These are phyloP conservation scores for Mechanitis mazaeus DNA, from an alignment of 2,888 invertebrate species.

Conservation along the genomic window DNA sequence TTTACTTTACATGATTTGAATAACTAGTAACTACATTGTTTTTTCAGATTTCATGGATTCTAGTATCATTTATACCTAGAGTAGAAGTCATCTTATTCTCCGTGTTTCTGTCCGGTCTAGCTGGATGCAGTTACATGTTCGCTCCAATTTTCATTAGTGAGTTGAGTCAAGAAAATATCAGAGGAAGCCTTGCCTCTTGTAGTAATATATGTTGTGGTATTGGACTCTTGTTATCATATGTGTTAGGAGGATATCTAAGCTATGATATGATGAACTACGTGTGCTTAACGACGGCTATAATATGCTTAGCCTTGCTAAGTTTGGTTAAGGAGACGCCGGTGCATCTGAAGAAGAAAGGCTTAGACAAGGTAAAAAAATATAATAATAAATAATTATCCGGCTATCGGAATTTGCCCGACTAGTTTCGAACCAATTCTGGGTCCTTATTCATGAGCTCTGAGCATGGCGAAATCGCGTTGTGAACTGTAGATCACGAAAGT, in stretches of 20 bases:
- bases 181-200: slow-evolving; percentile 38
- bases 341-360: slow-evolving; percentile 37
- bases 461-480: too few relatives aligned
- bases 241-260: slow-evolving; percentile 46
- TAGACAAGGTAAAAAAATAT: slow-evolving; percentile 39
- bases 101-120: slow-evolving; percentile 49
- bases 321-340: slow-evolving; percentile 47
- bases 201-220: slow-evolving; percentile 36
- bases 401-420: neutral
- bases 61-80: slow-evolving; percentile 40
- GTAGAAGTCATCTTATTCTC: slow-evolving; percentile 49
- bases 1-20: too few relatives aligned
- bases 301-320: slow-evolving; percentile 36
- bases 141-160: slow-evolving; percentile 42
- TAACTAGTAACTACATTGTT: neutral
- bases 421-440: too few relatives aligned
- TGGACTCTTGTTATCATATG: slow-evolving; percentile 38
- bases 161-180: slow-evolving; percentile 38
- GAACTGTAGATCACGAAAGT: too few relatives aligned
- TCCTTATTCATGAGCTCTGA: too few relatives aligned
- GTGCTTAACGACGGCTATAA: slow-evolving; percentile 38
- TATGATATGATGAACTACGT: slow-evolving; percentile 49
- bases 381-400: neutral
- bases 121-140: slow-evolving; percentile 43
- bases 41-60: slow-evolving; percentile 50